These are phyloP conservation scores for Zophobas atratus DNA, from an alignment of 1,140 invertebrate genomes.

Conservation along the genomic window DNA sequence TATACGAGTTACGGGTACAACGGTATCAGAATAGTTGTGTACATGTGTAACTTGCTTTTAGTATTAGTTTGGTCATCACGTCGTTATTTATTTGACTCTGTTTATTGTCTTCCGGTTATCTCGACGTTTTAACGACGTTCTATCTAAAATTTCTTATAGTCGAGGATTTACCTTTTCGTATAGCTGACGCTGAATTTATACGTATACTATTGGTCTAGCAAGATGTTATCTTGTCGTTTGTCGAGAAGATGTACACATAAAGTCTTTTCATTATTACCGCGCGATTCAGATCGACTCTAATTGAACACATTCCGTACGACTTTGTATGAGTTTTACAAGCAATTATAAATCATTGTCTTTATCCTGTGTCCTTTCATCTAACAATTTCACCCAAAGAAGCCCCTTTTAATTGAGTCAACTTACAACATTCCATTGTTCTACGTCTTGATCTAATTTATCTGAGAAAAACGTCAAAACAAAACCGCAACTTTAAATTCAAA, in stretches of 20 bases:
- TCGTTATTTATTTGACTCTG: neutral
- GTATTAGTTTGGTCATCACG: neutral
- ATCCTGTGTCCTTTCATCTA: too few relatives aligned
- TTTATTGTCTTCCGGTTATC: neutral
- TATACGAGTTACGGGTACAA: too few relatives aligned
- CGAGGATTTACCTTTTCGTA: constrained; percentile 19
- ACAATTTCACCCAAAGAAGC: too few relatives aligned
- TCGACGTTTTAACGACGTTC: constrained; percentile 17
- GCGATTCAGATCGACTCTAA: neutral
- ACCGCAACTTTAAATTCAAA: neutral
- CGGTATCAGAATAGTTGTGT: too few relatives aligned
- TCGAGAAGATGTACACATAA: constrained; percentile 18
- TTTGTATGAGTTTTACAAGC: too few relatives aligned
- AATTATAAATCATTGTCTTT: too few relatives aligned
- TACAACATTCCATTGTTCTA: too few relatives aligned
- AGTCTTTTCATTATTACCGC: constrained; percentile 29
- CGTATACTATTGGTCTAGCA: constrained; percentile 19
- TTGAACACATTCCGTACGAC: too few relatives aligned
- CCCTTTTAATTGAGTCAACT: too few relatives aligned
- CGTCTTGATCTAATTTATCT: neutral
- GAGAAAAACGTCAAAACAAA: constrained; percentile 5
- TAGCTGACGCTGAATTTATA: constrained; percentile 20
- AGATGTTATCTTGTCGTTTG: constrained; percentile 24
- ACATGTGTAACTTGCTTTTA: neutral
- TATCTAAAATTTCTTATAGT: constrained; percentile 23